Evolutionary conservation across 2,797 vertebrate genomes (phyloP).

Genomic region (Vireo griseus): DNA sequence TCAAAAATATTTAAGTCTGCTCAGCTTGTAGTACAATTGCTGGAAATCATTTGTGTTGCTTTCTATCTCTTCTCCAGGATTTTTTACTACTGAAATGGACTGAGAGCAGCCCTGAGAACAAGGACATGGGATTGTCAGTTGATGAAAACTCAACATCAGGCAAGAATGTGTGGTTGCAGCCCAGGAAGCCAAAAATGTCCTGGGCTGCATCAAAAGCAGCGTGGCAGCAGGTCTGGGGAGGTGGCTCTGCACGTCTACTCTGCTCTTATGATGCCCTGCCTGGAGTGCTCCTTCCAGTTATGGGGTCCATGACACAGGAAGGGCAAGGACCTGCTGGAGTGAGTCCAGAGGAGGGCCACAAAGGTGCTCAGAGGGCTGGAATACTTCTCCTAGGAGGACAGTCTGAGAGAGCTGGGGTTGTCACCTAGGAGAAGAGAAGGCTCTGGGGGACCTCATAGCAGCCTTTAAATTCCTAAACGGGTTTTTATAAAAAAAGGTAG

Average conservation of each 20-base stretch:
- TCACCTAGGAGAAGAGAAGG: not conserved
- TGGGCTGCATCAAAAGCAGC: not conserved
- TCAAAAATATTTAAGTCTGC: not conserved
- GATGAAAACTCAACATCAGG: not conserved
- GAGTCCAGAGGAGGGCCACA: not conserved
- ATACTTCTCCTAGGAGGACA: not conserved
- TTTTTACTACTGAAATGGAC: not conserved
- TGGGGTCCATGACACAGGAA: not conserved
- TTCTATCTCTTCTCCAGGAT: not conserved
- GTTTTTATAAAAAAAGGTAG: not conserved
- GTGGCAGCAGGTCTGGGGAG: rapidly evolving
- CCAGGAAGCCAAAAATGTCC: not conserved
- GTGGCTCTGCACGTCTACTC: not conserved
- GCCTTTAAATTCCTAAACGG: not conserved
- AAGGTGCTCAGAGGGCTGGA: not conserved
- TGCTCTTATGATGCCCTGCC: not conserved
- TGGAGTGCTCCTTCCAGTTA: not conserved
- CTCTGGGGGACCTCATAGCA: not conserved
- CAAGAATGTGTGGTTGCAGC: not conserved
- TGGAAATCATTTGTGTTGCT: not conserved
- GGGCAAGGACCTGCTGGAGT: not conserved
- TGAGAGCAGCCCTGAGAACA: not conserved
- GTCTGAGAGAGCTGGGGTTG: not conserved
- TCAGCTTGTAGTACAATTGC: not conserved
- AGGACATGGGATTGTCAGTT: not conserved